Conservation (phyloP, 1,140 invertebrate genomes). For the Drosophila willistoni region DNA sequence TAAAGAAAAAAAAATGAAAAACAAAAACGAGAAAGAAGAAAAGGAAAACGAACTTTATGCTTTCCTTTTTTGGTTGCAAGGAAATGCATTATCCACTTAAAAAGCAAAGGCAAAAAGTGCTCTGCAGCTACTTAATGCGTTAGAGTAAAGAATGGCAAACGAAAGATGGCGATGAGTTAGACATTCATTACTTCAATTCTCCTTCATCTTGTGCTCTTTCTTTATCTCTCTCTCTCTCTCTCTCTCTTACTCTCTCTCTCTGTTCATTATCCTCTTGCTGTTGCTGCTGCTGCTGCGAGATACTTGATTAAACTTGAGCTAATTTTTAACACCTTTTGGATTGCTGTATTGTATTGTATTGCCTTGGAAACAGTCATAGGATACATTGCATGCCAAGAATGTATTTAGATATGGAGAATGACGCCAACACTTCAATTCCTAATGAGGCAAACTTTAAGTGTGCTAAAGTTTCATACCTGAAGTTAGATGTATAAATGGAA, state of each 20-base stretch:
- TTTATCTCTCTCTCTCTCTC: neutral
- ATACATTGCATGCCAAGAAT: slow-evolving; percentile 31
- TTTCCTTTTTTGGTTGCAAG: slow-evolving; percentile 57
- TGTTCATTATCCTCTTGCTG: neutral
- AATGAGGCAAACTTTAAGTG: slow-evolving; percentile 55
- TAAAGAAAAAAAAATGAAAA: no score
- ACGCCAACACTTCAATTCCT: slow-evolving; percentile 57
- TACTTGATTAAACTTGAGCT: slow-evolving; percentile 63
- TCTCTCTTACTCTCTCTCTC: neutral
- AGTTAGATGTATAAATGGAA: slow-evolving; percentile 13
- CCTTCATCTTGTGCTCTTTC: neutral
- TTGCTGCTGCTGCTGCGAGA: neutral
- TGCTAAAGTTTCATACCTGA: slow-evolving; percentile 42
- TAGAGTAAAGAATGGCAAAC: slow-evolving; percentile 42
- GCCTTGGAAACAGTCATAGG: slow-evolving; percentile 10
- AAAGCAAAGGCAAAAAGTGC: slow-evolving; percentile 60
- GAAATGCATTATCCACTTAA: slow-evolving; percentile 80
- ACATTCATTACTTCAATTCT: slow-evolving; percentile 9
- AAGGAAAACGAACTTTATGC: slow-evolving; percentile 19
- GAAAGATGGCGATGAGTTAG: slow-evolving; percentile 8
- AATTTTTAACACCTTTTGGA: slow-evolving; percentile 68
- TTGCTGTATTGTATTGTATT: slow-evolving; percentile 26
- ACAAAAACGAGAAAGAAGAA: neutral
- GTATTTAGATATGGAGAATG: neutral
- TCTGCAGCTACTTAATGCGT: slow-evolving; percentile 65